These are phyloP conservation scores for Pemphigus obesinymphae DNA, from an alignment of 1,140 invertebrate species.

Conservation along the genomic window DNA sequence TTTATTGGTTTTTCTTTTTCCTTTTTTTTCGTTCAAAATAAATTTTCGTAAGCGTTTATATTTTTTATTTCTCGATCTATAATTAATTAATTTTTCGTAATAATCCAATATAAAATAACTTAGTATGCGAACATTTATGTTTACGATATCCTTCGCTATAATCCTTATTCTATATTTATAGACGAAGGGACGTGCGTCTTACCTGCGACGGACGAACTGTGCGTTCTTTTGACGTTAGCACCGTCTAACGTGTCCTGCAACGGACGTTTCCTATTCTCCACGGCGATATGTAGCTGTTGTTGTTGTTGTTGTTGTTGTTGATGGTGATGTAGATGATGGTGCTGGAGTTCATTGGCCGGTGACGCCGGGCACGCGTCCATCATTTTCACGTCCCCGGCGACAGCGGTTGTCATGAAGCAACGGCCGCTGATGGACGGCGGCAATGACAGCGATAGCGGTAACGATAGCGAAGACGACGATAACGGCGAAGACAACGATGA, in stretches of 20 bases:
- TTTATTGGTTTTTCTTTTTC: no score
- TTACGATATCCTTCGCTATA: no score
- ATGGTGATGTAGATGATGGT: not conserved
- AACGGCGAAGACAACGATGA: not conserved
- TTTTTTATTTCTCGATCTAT: no score
- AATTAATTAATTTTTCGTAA: no score
- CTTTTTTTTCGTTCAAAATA: no score
- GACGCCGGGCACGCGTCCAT: slow-evolving; percentile 37
- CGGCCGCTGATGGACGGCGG: not conserved
- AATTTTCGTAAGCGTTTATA: no score
- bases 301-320: not conserved
- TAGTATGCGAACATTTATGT: no score
- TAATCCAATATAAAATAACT: no score
- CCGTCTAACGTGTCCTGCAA: slow-evolving; percentile 11
- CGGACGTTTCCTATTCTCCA: slow-evolving; percentile 33
- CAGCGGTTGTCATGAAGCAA: not conserved
- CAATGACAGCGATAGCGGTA: not conserved
- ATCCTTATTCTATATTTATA: no score
- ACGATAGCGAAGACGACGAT: not conserved
- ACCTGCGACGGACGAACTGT: slow-evolving; percentile 7
- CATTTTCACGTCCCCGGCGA: slow-evolving; percentile 33
- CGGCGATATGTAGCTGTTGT: not conserved
- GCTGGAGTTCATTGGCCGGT: not conserved
- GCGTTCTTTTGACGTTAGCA: slow-evolving; percentile 22
- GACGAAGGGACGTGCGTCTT: not conserved